Percentiles rank a stretch among this genome's conserved stretches.
Conservation (phyloP, 2,888 invertebrate species). For the Portevinia maculata region DNA sequence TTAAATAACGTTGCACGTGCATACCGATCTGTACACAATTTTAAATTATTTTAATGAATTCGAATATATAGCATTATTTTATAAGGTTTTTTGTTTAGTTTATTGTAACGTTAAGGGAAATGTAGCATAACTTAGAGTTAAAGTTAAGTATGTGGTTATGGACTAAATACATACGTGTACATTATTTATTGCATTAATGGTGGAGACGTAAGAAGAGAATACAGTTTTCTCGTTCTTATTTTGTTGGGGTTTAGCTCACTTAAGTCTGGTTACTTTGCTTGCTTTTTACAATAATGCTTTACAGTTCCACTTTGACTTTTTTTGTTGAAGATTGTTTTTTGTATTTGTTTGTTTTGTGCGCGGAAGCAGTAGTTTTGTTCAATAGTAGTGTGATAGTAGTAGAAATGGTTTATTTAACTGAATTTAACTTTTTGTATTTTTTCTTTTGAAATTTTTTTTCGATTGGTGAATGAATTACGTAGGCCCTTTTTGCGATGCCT, state of each 20-base stretch:
- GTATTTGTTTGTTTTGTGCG: slow-evolving; percentile 68
- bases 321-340: slow-evolving; percentile 34
- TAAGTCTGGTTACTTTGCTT: slow-evolving; percentile 77
- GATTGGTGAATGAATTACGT: slow-evolving; percentile 72
- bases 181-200: slow-evolving; percentile 57
- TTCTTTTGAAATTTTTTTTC: slow-evolving; percentile 60
- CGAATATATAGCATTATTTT: slow-evolving; percentile 17
- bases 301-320: slow-evolving; percentile 72
- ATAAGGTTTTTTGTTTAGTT: slow-evolving; percentile 13
- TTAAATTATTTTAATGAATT: slow-evolving; percentile 7
- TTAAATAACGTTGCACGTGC: not conserved
- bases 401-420: slow-evolving; percentile 57
- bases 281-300: slow-evolving; percentile 76
- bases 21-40: slow-evolving; percentile 11
- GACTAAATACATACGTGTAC: slow-evolving; percentile 62
- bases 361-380: slow-evolving; percentile 69
- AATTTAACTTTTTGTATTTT: slow-evolving; percentile 59
- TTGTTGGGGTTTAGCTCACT: slow-evolving; percentile 83
- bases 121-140: slow-evolving; percentile 48
- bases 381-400: slow-evolving; percentile 50
- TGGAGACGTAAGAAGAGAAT: slow-evolving; percentile 49
- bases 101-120: slow-evolving; percentile 27
- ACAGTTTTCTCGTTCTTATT: slow-evolving; percentile 59
- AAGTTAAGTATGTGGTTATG: slow-evolving; percentile 48
- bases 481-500: slow-evolving; percentile 82